Percentiles rank a stretch among this genome's conserved stretches.
phyloP scores from a whole-genome alignment of 1,140 invertebrate species.

The Eumeta japonica region DNA sequence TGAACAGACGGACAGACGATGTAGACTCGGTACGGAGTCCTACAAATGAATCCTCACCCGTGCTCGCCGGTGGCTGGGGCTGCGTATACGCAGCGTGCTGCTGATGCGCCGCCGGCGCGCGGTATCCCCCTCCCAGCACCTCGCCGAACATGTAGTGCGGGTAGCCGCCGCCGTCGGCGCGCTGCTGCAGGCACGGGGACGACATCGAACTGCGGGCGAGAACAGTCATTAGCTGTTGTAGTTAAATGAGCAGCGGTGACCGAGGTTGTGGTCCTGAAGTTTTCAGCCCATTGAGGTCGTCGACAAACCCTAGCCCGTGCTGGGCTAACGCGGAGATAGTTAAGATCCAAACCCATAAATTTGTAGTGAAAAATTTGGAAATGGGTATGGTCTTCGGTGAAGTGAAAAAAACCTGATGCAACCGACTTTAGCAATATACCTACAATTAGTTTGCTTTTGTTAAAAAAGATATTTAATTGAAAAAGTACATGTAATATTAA shows the following conservation, averaged over 20 bases:
- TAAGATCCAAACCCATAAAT: slow-evolving; percentile 13
- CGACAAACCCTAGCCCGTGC: slow-evolving; percentile 13
- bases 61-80: slow-evolving; percentile 55
- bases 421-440: no score
- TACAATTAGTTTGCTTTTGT: no score
- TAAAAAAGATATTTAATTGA: no score
- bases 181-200: slow-evolving; percentile 86
- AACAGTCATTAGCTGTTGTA: slow-evolving; percentile 11
- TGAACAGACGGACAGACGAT: no score
- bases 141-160: slow-evolving; percentile 89
- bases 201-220: slow-evolving; percentile 76
- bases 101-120: slow-evolving; percentile 67
- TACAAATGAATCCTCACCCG: slow-evolving; percentile 39
- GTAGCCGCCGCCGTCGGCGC: slow-evolving; percentile 78
- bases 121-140: slow-evolving; percentile 69
- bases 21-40: no score
- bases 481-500: no score
- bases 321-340: slow-evolving; percentile 9
- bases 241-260: slow-evolving; percentile 3
- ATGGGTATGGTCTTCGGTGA: no score
- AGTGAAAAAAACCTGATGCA: no score
- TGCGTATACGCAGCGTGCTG: slow-evolving; percentile 62
- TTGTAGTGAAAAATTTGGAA: no score
- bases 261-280: slow-evolving; percentile 9
- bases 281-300: no score